A percentile compares a stretch with the other conserved stretches of the same genome.
phyloP scores from a whole-genome alignment of 1,140 invertebrate genomes.

The Drosophila tropicalis region DNA sequence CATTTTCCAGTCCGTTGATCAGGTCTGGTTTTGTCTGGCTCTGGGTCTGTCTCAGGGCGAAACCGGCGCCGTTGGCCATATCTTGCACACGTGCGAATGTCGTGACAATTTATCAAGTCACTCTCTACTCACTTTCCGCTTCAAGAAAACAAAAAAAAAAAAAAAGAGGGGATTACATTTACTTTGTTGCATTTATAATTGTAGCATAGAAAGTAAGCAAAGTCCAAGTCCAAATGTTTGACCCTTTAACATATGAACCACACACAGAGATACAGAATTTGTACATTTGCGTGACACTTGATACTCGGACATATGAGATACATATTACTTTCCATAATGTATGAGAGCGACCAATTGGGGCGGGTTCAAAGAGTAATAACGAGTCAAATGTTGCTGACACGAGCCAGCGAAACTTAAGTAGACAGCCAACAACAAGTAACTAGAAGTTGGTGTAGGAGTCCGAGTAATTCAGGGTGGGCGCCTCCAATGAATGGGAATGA shows the following conservation, averaged over 20 bases:
- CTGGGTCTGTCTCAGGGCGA: constrained; percentile 25
- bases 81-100: constrained; percentile 74
- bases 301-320: constrained; percentile 46
- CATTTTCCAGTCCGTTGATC: constrained; percentile 77
- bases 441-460: background rate
- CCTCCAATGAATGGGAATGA: constrained; percentile 18
- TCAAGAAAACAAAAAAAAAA: background rate
- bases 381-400: constrained; percentile 70
- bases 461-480: constrained; percentile 7
- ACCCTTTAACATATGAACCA: constrained; percentile 61
- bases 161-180: constrained; percentile 30
- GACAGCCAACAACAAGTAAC: background rate
- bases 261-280: background rate
- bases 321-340: constrained; percentile 23
- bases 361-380: constrained; percentile 70
- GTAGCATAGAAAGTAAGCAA: constrained; percentile 60
- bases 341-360: constrained; percentile 51
- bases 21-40: constrained; percentile 37
- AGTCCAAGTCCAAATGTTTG: constrained; percentile 31
- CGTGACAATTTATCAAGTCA: constrained; percentile 76
- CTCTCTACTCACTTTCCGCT: constrained; percentile 19
- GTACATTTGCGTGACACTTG: constrained; percentile 69
- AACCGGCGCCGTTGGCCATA: constrained; percentile 56
- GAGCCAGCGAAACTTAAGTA: constrained; percentile 52
- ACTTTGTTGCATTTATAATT: constrained; percentile 24